Base-by-base conservation (phyloP, 2,797 vertebrate species). In the Sebastes cheni region DNA sequence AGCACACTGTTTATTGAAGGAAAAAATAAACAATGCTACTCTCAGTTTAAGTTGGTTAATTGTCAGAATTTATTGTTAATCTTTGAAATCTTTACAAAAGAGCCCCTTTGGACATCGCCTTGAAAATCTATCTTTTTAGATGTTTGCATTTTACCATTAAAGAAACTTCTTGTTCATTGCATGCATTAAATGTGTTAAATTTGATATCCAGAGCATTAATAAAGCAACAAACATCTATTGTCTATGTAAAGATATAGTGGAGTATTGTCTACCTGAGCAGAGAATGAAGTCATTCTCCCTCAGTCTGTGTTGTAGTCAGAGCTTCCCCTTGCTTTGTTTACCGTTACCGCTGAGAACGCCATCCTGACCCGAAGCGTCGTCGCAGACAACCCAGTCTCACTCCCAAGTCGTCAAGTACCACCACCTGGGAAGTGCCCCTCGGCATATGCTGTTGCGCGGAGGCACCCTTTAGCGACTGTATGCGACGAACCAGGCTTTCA, bases 331-430 rank as follows among this genome's bases (percentile, higher is more conserved):
- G 0, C 46, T 50, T 39, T 39, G 36, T 39, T 39, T 39, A 39
- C 36, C 36, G 13, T 39, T 20, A 20, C 46, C 18, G 16, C 42
- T 46, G 42, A 52, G 4, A 52, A 52, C 4, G 0, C 46, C 18
- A 52, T 52, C 0, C 46, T 52, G 46, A 52, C 46, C 46, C 46
- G 0, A 8, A 50, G 18, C 0, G 46, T 0, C 39, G 14, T 42
- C 0, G 14, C 14, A 14, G 13, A 42, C 39, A 42, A 16, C 14
- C 14, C 14, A 0, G 14, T 42, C 39, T 42, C 39, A 42, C 39
- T 16, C 39, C 39, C 14, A 42, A 42, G 39, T 42, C 6, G 39
- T 42, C 39, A 42, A 42, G 14, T 42, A 14, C 39, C 6, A 2
- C 14, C 1, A 16, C 39, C 7, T 16, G 39, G 39, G 39, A 42